Conservation (phyloP, 2,113 vertebrate species). For the Hippocampus guttulatus region DNA sequence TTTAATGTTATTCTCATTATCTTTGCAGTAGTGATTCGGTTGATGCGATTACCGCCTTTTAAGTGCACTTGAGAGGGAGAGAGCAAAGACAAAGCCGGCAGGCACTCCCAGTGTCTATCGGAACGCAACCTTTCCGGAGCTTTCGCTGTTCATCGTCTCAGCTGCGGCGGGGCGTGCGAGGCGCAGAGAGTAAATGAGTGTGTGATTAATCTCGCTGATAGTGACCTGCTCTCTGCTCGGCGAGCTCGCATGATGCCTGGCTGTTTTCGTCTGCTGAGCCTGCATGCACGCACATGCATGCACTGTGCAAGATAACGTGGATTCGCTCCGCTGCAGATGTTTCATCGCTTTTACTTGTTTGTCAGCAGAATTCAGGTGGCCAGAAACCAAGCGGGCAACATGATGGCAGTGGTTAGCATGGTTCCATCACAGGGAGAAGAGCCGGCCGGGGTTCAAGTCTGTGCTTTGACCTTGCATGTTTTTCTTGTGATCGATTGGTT, state of each 20-base stretch:
- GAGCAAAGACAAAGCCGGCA: slow-evolving; percentile 31
- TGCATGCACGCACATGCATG: not conserved
- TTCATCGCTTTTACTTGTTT: not conserved
- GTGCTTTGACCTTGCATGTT: not conserved
- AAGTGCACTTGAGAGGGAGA: slow-evolving; percentile 31
- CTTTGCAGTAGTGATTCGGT: slow-evolving; percentile 34
- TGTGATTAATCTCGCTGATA: slow-evolving; percentile 56
- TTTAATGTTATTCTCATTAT: slow-evolving; percentile 41
- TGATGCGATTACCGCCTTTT: slow-evolving; percentile 48
- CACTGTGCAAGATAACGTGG: slow-evolving; percentile 3
- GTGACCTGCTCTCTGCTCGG: slow-evolving; percentile 61
- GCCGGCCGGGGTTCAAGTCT: no score
- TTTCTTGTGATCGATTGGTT: not conserved
- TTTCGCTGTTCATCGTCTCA: not conserved
- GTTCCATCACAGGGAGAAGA: no score
- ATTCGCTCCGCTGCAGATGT: slow-evolving; percentile 6
- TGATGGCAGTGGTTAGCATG: no score
- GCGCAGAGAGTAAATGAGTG: slow-evolving; percentile 13
- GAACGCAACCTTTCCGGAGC: not conserved
- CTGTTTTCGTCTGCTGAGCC: slow-evolving; percentile 46
- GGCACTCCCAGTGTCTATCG: slow-evolving; percentile 25
- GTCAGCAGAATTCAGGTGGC: not conserved
- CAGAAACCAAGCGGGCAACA: no score
- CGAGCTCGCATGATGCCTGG: slow-evolving; percentile 45
- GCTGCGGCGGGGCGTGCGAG: slow-evolving; percentile 10